phyloP scores from a whole-genome alignment of 2,888 invertebrate species.

The Dynastes maya region DNA sequence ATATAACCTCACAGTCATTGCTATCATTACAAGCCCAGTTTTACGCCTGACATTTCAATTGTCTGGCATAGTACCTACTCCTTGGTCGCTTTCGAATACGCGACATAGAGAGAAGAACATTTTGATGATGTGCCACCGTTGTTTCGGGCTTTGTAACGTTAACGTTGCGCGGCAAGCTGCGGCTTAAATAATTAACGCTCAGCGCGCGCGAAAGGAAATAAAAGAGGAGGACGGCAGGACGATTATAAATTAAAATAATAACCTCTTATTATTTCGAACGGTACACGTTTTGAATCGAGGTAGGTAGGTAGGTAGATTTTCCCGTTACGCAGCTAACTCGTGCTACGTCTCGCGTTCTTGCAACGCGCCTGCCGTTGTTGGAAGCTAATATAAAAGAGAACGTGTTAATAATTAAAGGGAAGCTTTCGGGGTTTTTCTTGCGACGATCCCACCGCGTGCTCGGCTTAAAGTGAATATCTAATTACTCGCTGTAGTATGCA shows the following conservation, averaged over 20 bases:
- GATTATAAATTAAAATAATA: conserved; percentile 47
- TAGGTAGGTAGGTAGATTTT: too few species aligned
- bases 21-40: too few species aligned
- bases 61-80: too few species aligned
- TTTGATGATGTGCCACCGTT: neutral
- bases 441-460: neutral
- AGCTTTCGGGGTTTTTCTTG: conserved; percentile 6
- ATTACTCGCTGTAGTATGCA: conserved; percentile 4
- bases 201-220: conserved; percentile 17
- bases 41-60: too few species aligned
- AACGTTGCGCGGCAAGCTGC: neutral
- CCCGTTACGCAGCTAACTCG: neutral
- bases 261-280: conserved; percentile 42
- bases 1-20: too few species aligned
- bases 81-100: too few species aligned
- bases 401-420: conserved; percentile 41
- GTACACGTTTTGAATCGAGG: conserved; percentile 9
- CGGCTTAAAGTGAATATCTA: conserved; percentile 35
- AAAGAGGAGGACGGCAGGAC: conserved; percentile 18
- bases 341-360: neutral
- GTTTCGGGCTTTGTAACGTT: neutral
- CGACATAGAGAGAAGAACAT: neutral
- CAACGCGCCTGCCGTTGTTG: neutral
- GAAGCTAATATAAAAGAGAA: conserved; percentile 34
- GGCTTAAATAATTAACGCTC: conserved; percentile 39